Conservation (phyloP, 2,797 vertebrate species). For the Vultur gryphus region DNA sequence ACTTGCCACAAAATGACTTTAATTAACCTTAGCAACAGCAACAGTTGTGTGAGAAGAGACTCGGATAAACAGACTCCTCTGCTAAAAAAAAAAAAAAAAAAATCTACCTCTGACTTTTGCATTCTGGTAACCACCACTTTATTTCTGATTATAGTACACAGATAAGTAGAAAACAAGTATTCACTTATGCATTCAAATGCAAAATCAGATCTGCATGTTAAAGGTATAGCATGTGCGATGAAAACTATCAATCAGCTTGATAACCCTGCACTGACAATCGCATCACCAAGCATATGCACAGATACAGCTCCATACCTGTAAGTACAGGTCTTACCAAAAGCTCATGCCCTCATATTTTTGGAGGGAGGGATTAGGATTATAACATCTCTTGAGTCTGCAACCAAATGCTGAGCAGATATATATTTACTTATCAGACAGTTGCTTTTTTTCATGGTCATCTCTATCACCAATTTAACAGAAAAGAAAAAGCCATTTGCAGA, state of each 20-base stretch:
- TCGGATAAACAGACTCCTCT: neutral
- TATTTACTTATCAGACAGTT: neutral
- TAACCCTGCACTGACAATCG: neutral
- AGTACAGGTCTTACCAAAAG: neutral
- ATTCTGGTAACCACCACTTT: neutral
- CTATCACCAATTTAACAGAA: neutral
- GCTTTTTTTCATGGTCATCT: neutral
- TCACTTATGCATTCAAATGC: neutral
- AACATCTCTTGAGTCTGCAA: neutral
- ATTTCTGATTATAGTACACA: neutral
- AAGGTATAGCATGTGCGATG: neutral
- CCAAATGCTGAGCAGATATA: neutral
- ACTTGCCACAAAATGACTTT: neutral
- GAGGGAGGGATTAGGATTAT: neutral
- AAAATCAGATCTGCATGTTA: neutral
- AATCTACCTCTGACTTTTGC: neutral
- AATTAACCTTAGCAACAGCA: constrained; percentile 1
- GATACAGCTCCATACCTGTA: neutral
- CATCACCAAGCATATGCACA: neutral
- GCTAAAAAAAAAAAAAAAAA: neutral
- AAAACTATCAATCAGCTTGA: neutral
- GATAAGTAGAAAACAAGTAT: neutral
- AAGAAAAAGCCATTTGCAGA: neutral
- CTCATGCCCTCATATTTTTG: neutral
- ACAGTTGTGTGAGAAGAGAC: neutral